Evolutionary conservation across 1,140 invertebrate species (phyloP).

Genomic region (Luehdorfia chinensis): DNA sequence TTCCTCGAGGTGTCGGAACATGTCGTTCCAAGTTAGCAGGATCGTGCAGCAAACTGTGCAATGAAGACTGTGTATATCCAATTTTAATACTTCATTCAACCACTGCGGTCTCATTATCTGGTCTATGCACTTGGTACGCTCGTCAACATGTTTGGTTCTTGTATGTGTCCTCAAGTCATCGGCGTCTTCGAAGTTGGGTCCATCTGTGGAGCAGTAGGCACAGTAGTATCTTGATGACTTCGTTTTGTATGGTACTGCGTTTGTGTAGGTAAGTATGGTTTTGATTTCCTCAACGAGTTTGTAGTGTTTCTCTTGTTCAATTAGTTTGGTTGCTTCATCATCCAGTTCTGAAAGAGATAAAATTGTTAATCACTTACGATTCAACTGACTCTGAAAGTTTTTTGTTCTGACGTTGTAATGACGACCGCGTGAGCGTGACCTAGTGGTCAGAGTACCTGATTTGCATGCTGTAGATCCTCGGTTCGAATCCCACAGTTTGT

Average conservation of each 20-base stretch:
- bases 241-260: slow-evolving; percentile 52
- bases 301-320: slow-evolving; percentile 26
- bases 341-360: neutral
- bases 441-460: no score
- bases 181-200: slow-evolving; percentile 37
- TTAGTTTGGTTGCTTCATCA: slow-evolving; percentile 6
- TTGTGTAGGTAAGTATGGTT: slow-evolving; percentile 44
- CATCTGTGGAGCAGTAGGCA: slow-evolving; percentile 44
- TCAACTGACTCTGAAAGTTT: no score
- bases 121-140: slow-evolving; percentile 33
- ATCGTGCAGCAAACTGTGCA: slow-evolving; percentile 36
- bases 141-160: slow-evolving; percentile 27
- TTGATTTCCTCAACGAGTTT: slow-evolving; percentile 48
- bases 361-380: no score
- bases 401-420: no score
- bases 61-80: slow-evolving; percentile 46
- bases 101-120: slow-evolving; percentile 39
- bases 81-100: slow-evolving; percentile 46
- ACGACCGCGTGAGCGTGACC: no score
- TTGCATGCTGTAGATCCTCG: no score
- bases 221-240: slow-evolving; percentile 43
- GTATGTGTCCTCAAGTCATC: slow-evolving; percentile 43
- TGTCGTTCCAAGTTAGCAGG: slow-evolving; percentile 43
- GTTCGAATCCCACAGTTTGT: no score
- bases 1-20: slow-evolving; percentile 48